phyloP scores from a whole-genome alignment of 2,888 invertebrate species.

The Rhimphoctona megacephalus region DNA sequence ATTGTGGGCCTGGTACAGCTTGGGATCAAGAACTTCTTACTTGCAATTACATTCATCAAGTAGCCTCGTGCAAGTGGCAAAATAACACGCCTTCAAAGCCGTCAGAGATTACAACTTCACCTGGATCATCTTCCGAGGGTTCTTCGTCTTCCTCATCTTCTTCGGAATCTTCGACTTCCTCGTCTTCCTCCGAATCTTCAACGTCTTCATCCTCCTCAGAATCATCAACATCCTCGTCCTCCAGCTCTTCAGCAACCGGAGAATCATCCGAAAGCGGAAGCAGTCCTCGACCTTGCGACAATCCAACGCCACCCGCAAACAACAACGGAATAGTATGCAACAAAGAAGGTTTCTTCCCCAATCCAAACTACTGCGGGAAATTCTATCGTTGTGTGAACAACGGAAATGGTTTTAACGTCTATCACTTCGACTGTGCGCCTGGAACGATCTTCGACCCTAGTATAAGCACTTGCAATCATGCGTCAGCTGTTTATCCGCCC shows the following conservation, averaged over 20 bases:
- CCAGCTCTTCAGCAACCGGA: slow-evolving; percentile 44
- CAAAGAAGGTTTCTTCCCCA: slow-evolving; percentile 88
- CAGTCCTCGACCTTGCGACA: slow-evolving; percentile 54
- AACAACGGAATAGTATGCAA: slow-evolving; percentile 84
- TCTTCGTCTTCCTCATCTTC: slow-evolving; percentile 47
- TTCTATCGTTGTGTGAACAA: slow-evolving; percentile 90
- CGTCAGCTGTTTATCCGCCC: slow-evolving; percentile 88
- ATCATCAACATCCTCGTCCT: slow-evolving; percentile 36
- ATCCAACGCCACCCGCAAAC: slow-evolving; percentile 73
- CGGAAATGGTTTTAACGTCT: slow-evolving; percentile 88
- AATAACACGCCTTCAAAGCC: not conserved
- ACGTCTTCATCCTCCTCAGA: not conserved
- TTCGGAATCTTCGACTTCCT: not conserved
- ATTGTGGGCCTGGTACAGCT: slow-evolving; percentile 91
- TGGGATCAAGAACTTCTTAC: slow-evolving; percentile 90
- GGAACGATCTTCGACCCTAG: slow-evolving; percentile 91
- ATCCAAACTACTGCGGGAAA: slow-evolving; percentile 87
- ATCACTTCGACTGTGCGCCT: slow-evolving; percentile 89
- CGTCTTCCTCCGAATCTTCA: slow-evolving; percentile 45
- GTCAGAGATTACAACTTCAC: slow-evolving; percentile 17
- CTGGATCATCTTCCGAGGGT: slow-evolving; percentile 20
- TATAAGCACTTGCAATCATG: slow-evolving; percentile 89
- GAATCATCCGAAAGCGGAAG: slow-evolving; percentile 50
- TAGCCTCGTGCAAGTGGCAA: slow-evolving; percentile 73
- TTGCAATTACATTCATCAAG: slow-evolving; percentile 88